phyloP scores from a whole-genome alignment of 2,888 invertebrate species.

The Pardosa pseudoannulata region DNA sequence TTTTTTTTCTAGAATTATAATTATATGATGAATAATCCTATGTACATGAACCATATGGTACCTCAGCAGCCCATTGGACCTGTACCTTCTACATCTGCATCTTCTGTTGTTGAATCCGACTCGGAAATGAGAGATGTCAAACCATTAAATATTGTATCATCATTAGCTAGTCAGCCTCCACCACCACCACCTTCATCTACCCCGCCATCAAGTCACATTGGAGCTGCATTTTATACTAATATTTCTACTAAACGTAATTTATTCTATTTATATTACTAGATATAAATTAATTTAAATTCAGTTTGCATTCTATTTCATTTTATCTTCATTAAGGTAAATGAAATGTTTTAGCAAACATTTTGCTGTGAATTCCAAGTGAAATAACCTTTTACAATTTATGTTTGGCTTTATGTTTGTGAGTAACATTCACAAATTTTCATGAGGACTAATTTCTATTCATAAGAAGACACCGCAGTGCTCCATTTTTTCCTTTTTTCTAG shows the following conservation, averaged over 20 bases:
- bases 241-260: constrained; percentile 16
- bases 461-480: too few species aligned
- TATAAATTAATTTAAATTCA: too few species aligned
- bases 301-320: too few species aligned
- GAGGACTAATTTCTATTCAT: too few species aligned
- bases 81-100: constrained; percentile 8
- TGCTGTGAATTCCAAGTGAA: too few species aligned
- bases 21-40: constrained; percentile 25
- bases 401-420: too few species aligned
- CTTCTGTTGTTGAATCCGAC: neutral
- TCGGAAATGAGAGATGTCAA: neutral
- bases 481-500: too few species aligned
- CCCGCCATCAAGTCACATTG: constrained; percentile 77
- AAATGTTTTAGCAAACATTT: too few species aligned
- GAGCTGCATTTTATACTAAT: constrained; percentile 20
- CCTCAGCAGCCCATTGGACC: neutral
- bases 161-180: constrained; percentile 79
- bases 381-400: too few species aligned
- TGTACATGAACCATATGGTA: constrained; percentile 25
- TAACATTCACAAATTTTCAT: too few species aligned
- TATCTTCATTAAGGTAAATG: too few species aligned
- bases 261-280: neutral
- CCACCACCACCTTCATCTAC: constrained; percentile 81
- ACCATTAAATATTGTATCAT: constrained; percentile 14
- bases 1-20: constrained; percentile 17